Evolutionary conservation across 2,113 vertebrate genomes (phyloP), one percentile per base, ranked within the genome.

Genomic region (Hyla sarda): DNA sequence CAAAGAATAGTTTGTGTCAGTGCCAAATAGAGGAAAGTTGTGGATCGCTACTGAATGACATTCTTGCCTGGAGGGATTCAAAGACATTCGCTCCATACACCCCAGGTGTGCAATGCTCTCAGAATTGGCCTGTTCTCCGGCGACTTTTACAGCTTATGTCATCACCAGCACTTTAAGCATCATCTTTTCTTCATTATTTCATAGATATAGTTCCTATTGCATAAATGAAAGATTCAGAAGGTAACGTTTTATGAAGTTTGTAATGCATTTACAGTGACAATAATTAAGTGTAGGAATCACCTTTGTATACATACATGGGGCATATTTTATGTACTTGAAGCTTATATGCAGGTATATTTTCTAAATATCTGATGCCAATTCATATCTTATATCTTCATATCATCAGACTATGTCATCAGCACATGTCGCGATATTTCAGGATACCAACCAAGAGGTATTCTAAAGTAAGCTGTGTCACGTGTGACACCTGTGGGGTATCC

Each of bases 71-170:
- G 81, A 82, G 41, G 81, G 45, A n/a, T 48, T 71, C 16, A 52
- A 30, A 82, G 28, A 52, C 16, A n/a, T 52, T 17, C 19, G 47
- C 41, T 52, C 25, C 17, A 9, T 82, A 67, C 16, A 48, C 62
- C 69, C 45, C 62, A 82, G 81, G 81, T 82, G 81, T 67, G 41
- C 41, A 50, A 3, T 82, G 65, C 47, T 52, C 47, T 50, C 34
- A 25, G 17, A n/a, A 25, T 52, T 82, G 47, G 9, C 1, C 17
- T 14, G 8, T 21, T 23, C 56, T 54, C 23, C 14, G 45, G 28
- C 71, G 62, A 52, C 25, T 30, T 30, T 71, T 34, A 17, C 19
- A 82, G n/a, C 37, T 56, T 58, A 54, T 30, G 54, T 78, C 76
- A 37, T n/a, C n/a, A 41, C 50, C 11, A 32, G 23, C 76, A 56